Base-by-base conservation (phyloP, 2,113 vertebrate genomes). In the Coturnix japonica region DNA sequence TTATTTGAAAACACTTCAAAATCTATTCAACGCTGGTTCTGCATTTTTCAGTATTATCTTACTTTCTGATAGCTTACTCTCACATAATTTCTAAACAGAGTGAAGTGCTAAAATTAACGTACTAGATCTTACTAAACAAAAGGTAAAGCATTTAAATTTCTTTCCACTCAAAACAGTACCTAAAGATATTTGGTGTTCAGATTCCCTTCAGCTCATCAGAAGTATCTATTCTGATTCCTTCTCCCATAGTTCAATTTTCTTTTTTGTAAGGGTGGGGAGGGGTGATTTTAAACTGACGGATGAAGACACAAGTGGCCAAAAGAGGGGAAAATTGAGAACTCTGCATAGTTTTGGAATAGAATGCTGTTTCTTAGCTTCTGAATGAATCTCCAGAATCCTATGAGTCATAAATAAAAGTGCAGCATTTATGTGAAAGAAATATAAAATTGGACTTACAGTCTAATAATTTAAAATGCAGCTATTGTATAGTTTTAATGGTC, bases 41-140 rank as follows among this genome's bases (percentile, higher is more conserved):
- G 37, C 31, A 73, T 79, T 87, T 96, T 92, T 94, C 77, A 89
- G 85, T 77, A 67, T 93, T 46, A 88, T 66, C 67, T 91, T 77
- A 85, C 71, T 89, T 89, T 81, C 64, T 89, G 59, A 28, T 87
- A 85, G 84, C 86, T 91, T 75, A n/a, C n/a, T 78, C 43, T 76
- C 43, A 79, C 5, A 44, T 80, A 64, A 54, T 44, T 60, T 10
- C 47, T 91, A 93, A 93, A 53, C 91, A 39, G 73, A 94, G 94
- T 91, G 80, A 94, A 96, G 71, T 92, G n/a, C 15, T 49, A 46
- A 92, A 89, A 89, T 25, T 37, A 35, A 90, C 85, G 49, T 53
- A 86, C 13, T 53, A 96, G 92, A 89, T 95, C 80, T 67, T 95
- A 56, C 71, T 91, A 83, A 7, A 91, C 25, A 63, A 89, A 94